Conservation (phyloP, 2,113 vertebrate genomes). For the Emydura subglobosa region DNA sequence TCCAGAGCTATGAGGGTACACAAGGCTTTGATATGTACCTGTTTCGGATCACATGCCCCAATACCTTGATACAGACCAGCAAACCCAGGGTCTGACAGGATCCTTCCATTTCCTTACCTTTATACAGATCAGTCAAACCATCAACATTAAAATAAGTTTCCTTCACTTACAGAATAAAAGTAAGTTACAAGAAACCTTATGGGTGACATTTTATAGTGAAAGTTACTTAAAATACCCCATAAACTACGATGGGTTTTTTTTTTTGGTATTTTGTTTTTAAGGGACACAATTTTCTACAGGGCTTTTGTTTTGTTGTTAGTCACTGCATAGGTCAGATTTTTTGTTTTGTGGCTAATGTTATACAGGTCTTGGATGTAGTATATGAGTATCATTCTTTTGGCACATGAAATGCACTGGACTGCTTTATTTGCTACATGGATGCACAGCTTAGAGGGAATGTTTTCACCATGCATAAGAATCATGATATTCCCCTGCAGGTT, state of each 20-base stretch:
- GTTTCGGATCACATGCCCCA: slow-evolving; percentile 44
- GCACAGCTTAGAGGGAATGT: neutral
- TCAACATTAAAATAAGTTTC: neutral
- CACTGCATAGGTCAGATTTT: neutral
- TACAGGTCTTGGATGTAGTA: neutral
- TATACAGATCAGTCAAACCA: neutral
- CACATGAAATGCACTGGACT: neutral
- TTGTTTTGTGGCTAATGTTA: neutral
- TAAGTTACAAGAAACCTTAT: neutral
- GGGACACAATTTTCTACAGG: neutral
- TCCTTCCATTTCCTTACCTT: neutral
- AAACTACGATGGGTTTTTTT: neutral
- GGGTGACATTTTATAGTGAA: neutral
- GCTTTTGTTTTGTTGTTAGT: neutral
- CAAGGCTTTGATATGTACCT: slow-evolving; percentile 14
- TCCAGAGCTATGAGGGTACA: neutral
- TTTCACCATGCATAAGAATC: neutral
- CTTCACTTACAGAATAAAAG: neutral
- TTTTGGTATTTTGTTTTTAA: neutral
- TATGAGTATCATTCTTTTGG: neutral
- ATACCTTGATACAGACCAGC: slow-evolving; percentile 8
- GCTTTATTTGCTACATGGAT: neutral
- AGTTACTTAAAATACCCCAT: neutral
- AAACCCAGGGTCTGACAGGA: slow-evolving; percentile 17
- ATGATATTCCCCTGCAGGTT: neutral